These are phyloP conservation scores for Pammene aurita DNA, from an alignment of 2,888 invertebrate species.

Conservation along the genomic window DNA sequence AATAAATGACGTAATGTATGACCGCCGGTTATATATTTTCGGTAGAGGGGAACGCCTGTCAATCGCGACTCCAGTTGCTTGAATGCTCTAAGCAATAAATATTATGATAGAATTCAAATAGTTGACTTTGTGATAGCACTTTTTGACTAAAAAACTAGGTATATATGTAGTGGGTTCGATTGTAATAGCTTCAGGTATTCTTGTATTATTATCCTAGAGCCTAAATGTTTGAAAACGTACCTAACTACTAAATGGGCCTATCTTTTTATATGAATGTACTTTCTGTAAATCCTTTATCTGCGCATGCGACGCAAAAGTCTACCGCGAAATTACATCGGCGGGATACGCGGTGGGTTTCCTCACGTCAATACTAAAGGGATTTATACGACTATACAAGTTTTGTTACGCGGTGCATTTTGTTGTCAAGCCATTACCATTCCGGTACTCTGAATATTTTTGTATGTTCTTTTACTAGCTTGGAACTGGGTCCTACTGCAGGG, in stretches of 20 bases:
- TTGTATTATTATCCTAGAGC: no score
- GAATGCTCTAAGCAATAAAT: neutral
- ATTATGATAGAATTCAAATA: neutral
- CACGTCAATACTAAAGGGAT: conserved; percentile 32
- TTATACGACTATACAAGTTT: conserved; percentile 34
- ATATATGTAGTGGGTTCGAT: neutral
- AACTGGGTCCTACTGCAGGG: neutral
- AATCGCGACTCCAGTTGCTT: no score
- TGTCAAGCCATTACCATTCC: conserved; percentile 29
- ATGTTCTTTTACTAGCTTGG: conserved; percentile 16
- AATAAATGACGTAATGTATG: no score
- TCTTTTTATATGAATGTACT: neutral
- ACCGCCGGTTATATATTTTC: no score
- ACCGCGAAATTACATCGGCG: conserved; percentile 28
- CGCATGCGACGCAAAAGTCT: conserved; percentile 28
- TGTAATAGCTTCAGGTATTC: neutral
- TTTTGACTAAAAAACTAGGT: neutral
- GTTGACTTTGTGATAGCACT: neutral
- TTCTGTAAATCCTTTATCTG: conserved; percentile 11
- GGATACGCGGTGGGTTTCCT: conserved; percentile 35
- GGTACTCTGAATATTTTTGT: conserved; percentile 17
- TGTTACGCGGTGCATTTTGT: conserved; percentile 28
- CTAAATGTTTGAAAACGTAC: neutral
- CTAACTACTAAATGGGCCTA: neutral
- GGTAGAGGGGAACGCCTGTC: no score